These are phyloP conservation scores for Dynastes hyllus DNA, from an alignment of 2,888 invertebrate species.

Conservation along the genomic window DNA sequence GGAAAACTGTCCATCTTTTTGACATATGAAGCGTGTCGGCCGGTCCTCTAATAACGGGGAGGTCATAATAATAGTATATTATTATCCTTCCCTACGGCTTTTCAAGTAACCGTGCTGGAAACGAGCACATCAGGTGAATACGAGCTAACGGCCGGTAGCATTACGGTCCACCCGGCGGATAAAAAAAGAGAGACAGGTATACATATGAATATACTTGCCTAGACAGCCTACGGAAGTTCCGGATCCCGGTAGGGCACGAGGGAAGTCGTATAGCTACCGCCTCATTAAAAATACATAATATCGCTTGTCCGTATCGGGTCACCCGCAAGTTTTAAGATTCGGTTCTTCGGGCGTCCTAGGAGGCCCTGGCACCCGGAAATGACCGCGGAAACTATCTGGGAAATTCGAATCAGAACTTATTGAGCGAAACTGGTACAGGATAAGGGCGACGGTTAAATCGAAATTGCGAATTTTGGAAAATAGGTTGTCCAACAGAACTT, in stretches of 20 bases:
- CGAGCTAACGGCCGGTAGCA: neutral
- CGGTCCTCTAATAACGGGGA: slow-evolving; percentile 24
- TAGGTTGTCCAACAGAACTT: too few species aligned
- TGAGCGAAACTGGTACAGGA: neutral
- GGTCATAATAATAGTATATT: slow-evolving; percentile 38
- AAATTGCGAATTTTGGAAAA: neutral
- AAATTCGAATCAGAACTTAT: slow-evolving; percentile 28
- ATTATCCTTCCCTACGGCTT: slow-evolving; percentile 37
- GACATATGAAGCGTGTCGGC: slow-evolving; percentile 30
- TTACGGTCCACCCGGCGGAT: neutral
- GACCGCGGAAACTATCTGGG: slow-evolving; percentile 7
- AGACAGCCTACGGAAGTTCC: slow-evolving; percentile 25
- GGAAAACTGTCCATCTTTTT: neutral
- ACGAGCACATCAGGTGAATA: slow-evolving; percentile 25
- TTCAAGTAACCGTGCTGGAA: slow-evolving; percentile 25
- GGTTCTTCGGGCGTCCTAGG: neutral
- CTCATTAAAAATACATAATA: slow-evolving; percentile 37
- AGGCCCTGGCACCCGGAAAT: slow-evolving; percentile 8
- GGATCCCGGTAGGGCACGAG: neutral
- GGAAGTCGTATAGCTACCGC: slow-evolving; percentile 9
- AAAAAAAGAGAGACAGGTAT: slow-evolving; percentile 1
- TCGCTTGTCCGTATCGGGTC: slow-evolving; percentile 23
- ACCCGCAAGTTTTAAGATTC: slow-evolving; percentile 23
- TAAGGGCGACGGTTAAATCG: neutral
- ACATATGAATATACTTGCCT: neutral